Evolutionary conservation across 2,113 vertebrate genomes (phyloP).

Genomic region (Syngnathoides biaculeatus): DNA sequence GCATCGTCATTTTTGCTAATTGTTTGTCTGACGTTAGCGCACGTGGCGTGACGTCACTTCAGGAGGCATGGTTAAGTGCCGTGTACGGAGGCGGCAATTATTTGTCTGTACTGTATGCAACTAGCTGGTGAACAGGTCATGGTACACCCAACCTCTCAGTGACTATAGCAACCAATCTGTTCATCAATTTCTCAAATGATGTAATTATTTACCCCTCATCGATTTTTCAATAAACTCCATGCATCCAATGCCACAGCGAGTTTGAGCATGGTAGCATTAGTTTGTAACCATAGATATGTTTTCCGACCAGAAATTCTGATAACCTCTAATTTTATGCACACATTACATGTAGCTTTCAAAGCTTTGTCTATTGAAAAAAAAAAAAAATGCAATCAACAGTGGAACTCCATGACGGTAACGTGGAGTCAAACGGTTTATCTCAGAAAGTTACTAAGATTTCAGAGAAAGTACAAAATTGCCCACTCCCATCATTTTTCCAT

Average conservation of each 20-base stretch:
- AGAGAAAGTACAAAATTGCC: not conserved
- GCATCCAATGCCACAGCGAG: slow-evolving; percentile 28
- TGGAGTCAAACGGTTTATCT: not conserved
- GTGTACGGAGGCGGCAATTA: too few species aligned
- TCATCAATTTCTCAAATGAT: slow-evolving; percentile 51
- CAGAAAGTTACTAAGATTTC: not conserved
- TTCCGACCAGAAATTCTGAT: not conserved
- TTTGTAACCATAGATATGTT: not conserved
- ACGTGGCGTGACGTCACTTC: too few species aligned
- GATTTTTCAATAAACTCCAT: slow-evolving; percentile 54
- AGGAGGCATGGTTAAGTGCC: too few species aligned
- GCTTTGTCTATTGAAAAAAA: not conserved
- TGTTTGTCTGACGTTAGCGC: too few species aligned
- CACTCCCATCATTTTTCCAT: not conserved
- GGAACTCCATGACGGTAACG: not conserved
- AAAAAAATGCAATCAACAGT: not conserved
- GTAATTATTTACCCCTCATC: slow-evolving; percentile 53
- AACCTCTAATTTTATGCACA: too few species aligned
- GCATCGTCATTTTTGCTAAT: too few species aligned
- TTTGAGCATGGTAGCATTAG: too few species aligned
- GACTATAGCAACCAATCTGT: slow-evolving; percentile 62
- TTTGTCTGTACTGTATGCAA: too few species aligned
- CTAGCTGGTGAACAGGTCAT: too few species aligned
- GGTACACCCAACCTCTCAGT: too few species aligned
- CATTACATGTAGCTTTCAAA: too few species aligned